phyloP scores from a whole-genome alignment of 2,888 invertebrate species.

The Ctena decussata region DNA sequence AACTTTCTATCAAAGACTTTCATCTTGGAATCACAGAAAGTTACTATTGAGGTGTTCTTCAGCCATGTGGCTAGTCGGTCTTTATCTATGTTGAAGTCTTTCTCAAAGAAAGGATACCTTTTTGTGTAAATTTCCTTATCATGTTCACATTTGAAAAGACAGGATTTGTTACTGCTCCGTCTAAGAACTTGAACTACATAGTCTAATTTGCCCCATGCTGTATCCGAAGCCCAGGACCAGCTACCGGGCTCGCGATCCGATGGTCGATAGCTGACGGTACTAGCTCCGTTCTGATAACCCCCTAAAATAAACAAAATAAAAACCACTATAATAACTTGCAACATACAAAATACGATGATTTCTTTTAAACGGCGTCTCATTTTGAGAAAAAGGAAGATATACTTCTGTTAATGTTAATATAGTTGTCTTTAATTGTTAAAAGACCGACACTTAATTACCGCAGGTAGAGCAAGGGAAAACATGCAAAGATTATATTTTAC shows the following conservation, averaged over 20 bases:
- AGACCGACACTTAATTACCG: no score
- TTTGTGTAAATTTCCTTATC: not conserved
- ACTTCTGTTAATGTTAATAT: no score
- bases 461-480: no score
- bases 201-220: not conserved
- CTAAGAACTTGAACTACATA: not conserved
- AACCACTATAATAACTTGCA: not conserved
- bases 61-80: slow-evolving; percentile 15
- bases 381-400: no score
- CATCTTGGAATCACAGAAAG: slow-evolving; percentile 41
- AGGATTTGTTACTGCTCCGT: not conserved
- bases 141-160: not conserved
- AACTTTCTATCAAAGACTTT: slow-evolving; percentile 34
- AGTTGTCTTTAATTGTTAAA: no score
- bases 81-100: slow-evolving; percentile 1
- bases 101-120: slow-evolving; percentile 14
- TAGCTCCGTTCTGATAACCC: not conserved
- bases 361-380: not conserved
- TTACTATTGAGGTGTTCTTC: not conserved
- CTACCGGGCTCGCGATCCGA: not conserved
- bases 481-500: no score
- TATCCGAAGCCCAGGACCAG: not conserved
- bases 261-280: not conserved
- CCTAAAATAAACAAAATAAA: not conserved
- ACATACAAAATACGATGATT: not conserved